phyloP scores from a whole-genome alignment of 2,888 invertebrate genomes.

The Caenorhabditis sp. region DNA sequence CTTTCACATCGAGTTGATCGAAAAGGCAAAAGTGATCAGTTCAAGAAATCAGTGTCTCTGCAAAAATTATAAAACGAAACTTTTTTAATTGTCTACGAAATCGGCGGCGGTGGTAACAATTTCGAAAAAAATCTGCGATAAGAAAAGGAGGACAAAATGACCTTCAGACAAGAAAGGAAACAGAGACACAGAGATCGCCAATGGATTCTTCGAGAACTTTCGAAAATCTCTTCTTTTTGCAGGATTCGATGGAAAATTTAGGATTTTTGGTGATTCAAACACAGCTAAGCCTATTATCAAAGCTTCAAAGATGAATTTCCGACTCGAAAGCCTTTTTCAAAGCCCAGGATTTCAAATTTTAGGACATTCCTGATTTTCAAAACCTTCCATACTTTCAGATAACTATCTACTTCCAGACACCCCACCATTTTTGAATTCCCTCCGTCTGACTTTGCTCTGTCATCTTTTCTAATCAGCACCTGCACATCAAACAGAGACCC shows the following conservation, averaged over 20 bases:
- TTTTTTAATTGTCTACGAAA: conserved; percentile 26
- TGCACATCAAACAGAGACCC: conserved; percentile 37
- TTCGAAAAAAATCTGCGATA: conserved; percentile 28
- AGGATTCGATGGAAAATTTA: background rate
- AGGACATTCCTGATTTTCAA: no score
- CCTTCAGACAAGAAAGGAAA: conserved; percentile 6
- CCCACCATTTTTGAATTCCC: conserved; percentile 11
- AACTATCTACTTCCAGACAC: background rate
- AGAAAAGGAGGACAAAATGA: conserved; percentile 27
- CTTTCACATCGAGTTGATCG: background rate
- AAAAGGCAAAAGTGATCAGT: background rate
- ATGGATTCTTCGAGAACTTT: conserved; percentile 12
- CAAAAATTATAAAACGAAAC: conserved; percentile 32
- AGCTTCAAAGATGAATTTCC: no score
- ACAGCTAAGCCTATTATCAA: no score
- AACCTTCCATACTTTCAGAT: no score
- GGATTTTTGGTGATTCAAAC: no score
- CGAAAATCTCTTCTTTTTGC: background rate
- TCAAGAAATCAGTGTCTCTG: conserved; percentile 24
- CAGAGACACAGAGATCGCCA: conserved; percentile 18
- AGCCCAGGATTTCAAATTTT: no score
- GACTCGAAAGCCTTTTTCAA: no score
- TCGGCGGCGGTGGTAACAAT: background rate
- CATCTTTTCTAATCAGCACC: conserved; percentile 14
- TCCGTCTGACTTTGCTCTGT: conserved; percentile 3